Evolutionary conservation across 2,797 vertebrate genomes (phyloP).

Genomic region (Hypotaenidia okinawae): DNA sequence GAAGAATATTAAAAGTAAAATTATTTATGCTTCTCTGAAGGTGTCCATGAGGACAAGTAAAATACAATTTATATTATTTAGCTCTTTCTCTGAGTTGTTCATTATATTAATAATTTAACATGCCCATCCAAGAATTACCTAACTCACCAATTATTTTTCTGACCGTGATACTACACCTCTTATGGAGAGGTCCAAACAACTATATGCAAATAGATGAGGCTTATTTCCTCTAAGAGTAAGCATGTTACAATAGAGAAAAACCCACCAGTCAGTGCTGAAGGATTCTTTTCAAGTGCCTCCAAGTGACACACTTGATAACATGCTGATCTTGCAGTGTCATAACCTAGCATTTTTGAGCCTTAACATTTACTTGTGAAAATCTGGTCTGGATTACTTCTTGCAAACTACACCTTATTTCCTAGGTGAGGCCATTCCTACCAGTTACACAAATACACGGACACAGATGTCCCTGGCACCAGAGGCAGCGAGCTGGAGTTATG

Average conservation of each 20-base stretch:
- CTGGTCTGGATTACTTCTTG: conserved; percentile 37
- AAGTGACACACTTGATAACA: background rate
- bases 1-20: background rate
- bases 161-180: background rate
- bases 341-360: background rate
- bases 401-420: background rate
- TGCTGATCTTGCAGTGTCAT: background rate
- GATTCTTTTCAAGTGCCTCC: background rate
- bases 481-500: background rate
- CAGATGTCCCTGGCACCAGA: background rate
- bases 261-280: background rate
- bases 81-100: background rate
- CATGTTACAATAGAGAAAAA: background rate
- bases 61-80: background rate
- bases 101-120: background rate
- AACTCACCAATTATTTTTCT: background rate
- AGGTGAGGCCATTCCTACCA: background rate
- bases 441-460: background rate
- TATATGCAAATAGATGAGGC: background rate
- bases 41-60: background rate
- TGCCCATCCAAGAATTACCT: background rate
- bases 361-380: conserved; percentile 33
- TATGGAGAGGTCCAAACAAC: background rate
- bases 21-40: background rate
- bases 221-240: conserved; percentile 2